Conservation (phyloP, 2,797 vertebrate species). For the Arctocebus calabarensis region DNA sequence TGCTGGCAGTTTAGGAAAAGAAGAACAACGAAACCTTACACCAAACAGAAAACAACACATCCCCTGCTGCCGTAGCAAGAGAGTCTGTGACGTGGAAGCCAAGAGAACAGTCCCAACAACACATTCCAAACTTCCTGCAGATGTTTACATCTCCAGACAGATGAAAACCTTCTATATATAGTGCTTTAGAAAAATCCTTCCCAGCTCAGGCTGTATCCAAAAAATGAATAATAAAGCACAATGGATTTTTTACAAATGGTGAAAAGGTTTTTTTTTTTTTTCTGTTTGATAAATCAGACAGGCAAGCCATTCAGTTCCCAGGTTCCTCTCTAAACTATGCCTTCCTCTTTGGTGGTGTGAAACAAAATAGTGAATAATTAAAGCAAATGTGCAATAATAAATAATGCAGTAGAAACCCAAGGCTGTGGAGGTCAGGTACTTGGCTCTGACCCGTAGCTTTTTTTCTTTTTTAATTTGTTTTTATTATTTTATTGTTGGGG, state of each 20-base stretch:
- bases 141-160: constrained; percentile 86
- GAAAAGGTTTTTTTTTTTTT: constrained; percentile 41
- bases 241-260: constrained; percentile 17
- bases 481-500: no score
- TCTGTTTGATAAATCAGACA: constrained; percentile 62
- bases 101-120: constrained; percentile 79
- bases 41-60: neutral
- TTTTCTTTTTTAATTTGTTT: no score
- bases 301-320: neutral
- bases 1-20: neutral
- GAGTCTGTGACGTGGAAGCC: constrained; percentile 73
- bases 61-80: constrained; percentile 50
- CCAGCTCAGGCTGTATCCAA: constrained; percentile 54
- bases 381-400: neutral
- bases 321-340: constrained; percentile 70
- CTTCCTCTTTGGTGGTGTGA: constrained; percentile 42
- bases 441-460: neutral
- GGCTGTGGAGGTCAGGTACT: neutral
- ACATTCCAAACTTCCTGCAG: constrained; percentile 87
- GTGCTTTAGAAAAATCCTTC: constrained; percentile 75
- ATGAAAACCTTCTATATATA: constrained; percentile 80
- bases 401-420: neutral
- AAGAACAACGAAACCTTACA: neutral
- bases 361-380: neutral
- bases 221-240: constrained; percentile 68